Evolutionary conservation across 2,113 vertebrate species (phyloP).

Genomic region (Empidonax alnorum): DNA sequence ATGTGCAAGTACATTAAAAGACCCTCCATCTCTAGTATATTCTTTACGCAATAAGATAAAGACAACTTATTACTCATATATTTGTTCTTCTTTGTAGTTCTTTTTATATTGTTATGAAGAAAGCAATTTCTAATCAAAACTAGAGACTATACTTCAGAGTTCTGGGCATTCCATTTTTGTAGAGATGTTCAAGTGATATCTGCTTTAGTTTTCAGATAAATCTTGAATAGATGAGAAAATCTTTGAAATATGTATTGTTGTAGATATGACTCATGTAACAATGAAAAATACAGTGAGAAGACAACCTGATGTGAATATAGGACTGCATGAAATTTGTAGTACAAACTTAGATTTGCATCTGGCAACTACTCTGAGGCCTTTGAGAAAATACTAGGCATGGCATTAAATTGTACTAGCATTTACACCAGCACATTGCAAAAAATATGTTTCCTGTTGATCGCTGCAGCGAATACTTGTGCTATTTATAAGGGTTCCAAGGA

Average conservation of each 20-base stretch:
- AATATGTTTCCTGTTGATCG: background rate
- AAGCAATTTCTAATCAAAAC: background rate
- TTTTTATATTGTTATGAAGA: background rate
- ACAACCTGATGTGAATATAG: background rate
- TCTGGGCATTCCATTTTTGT: background rate
- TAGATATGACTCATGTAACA: background rate
- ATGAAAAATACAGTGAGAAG: background rate
- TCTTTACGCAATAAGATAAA: background rate
- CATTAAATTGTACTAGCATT: background rate
- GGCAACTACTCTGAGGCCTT: background rate
- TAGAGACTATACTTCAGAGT: background rate
- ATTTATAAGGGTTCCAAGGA: background rate
- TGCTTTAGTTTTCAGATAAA: background rate
- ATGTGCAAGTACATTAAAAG: background rate
- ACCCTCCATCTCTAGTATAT: background rate
- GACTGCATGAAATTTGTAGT: background rate
- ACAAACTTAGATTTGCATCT: slow-evolving; percentile 26
- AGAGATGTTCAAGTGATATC: background rate
- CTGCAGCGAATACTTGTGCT: background rate
- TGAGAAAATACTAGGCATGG: background rate
- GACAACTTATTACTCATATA: background rate
- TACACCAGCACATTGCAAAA: background rate
- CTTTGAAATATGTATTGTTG: background rate
- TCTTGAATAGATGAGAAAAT: background rate
- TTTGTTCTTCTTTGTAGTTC: background rate